phyloP scores from a whole-genome alignment of 2,113 vertebrate genomes.

The Oxyura jamaicensis region DNA sequence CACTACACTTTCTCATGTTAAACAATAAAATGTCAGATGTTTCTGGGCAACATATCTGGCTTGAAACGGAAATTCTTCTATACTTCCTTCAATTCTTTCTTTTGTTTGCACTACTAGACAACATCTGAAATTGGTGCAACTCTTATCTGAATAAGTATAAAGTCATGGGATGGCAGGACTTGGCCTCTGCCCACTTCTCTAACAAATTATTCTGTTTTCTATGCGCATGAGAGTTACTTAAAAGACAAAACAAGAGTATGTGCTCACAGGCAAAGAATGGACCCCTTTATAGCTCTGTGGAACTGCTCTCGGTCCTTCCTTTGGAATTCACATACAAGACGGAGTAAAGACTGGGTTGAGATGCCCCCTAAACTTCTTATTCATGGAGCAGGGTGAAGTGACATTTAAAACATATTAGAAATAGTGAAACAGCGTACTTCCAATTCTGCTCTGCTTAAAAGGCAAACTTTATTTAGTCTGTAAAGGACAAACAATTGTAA shows the following conservation, averaged over 20 bases:
- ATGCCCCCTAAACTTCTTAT: background rate
- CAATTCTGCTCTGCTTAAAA: background rate
- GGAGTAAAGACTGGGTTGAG: background rate
- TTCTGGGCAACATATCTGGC: background rate
- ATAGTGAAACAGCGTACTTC: background rate
- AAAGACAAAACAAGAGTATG: background rate
- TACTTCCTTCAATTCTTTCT: slow-evolving; percentile 16
- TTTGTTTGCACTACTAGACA: background rate
- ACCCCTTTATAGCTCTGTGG: background rate
- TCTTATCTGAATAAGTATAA: background rate
- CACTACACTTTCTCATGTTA: slow-evolving; percentile 16
- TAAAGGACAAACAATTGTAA: background rate
- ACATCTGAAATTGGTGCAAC: background rate
- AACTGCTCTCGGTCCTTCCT: background rate
- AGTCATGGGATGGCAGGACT: background rate
- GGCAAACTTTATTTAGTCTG: background rate
- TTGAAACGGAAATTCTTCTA: slow-evolving; percentile 8
- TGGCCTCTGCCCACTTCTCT: background rate
- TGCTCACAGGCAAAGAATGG: background rate
- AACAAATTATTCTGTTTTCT: background rate
- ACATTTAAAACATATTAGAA: background rate
- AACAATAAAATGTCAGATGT: slow-evolving; percentile 7
- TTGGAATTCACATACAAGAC: background rate
- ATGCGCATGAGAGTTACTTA: background rate
- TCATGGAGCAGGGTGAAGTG: background rate